These are phyloP conservation scores for Scaptomyza pallida DNA, from an alignment of 1,140 invertebrate genomes.

Conservation along the genomic window DNA sequence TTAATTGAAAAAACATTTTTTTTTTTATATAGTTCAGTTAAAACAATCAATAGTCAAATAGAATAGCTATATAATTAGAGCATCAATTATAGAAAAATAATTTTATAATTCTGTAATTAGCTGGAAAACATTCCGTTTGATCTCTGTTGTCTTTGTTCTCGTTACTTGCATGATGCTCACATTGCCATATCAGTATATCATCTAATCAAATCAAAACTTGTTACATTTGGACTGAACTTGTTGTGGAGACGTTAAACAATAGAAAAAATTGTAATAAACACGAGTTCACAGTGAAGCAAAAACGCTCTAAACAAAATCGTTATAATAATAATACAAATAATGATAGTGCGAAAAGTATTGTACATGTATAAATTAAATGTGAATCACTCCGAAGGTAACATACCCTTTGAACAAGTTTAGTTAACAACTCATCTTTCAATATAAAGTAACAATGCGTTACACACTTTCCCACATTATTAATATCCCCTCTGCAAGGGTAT, in stretches of 20 bases:
- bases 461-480: neutral
- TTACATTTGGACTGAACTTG: slow-evolving; percentile 22
- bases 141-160: slow-evolving; percentile 14
- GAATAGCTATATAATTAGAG: slow-evolving; percentile 8
- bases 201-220: slow-evolving; percentile 34
- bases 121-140: slow-evolving; percentile 16
- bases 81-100: slow-evolving; percentile 36
- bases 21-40: slow-evolving; percentile 5
- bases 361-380: neutral
- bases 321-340: slow-evolving; percentile 3
- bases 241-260: slow-evolving; percentile 7
- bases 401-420: neutral
- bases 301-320: slow-evolving; percentile 1
- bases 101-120: neutral
- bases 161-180: neutral
- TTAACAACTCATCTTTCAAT: neutral
- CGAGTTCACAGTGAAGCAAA: slow-evolving; percentile 3
- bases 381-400: neutral
- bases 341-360: neutral
- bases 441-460: neutral
- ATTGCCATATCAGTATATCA: slow-evolving; percentile 26
- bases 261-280: neutral
- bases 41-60: slow-evolving; percentile 23
- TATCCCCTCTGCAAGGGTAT: neutral
- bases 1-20: neutral